Percentiles rank a stretch among this genome's conserved stretches.
Conservation (phyloP, 2,797 vertebrate species). For the Syngnathus acus region DNA sequence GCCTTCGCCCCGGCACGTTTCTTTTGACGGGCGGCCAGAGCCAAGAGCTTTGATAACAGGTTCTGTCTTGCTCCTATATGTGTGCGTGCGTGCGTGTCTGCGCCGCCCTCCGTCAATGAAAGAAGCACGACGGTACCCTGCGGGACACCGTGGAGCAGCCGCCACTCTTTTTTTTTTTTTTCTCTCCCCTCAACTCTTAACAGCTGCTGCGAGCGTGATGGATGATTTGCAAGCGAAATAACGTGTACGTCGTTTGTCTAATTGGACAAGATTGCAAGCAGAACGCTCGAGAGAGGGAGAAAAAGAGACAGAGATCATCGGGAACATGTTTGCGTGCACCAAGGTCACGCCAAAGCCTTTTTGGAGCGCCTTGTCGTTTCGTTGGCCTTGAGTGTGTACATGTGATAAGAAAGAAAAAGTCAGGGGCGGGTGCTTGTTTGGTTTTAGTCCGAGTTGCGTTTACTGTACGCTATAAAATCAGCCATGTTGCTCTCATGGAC, state of each 20-base stretch:
- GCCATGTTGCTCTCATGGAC: neutral
- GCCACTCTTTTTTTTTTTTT: neutral
- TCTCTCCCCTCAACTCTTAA: neutral
- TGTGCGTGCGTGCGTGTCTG: conserved; percentile 25
- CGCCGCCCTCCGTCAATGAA: conserved; percentile 36
- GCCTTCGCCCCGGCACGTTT: conserved; percentile 71
- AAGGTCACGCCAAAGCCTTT: neutral
- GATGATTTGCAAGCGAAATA: conserved; percentile 4
- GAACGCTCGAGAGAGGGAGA: neutral
- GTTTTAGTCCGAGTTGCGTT: too few species aligned
- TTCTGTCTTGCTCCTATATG: conserved; percentile 64
- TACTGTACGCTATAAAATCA: neutral
- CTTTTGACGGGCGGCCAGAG: conserved; percentile 69
- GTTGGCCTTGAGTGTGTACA: too few species aligned
- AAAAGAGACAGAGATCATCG: neutral
- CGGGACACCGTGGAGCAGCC: conserved; percentile 23
- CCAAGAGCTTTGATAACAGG: conserved; percentile 70
- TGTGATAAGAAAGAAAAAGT: too few species aligned
- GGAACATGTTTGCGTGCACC: neutral
- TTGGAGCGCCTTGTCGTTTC: too few species aligned
- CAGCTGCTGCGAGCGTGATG: neutral
- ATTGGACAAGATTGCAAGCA: neutral
- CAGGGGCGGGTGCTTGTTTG: too few species aligned
- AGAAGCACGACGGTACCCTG: conserved; percentile 58
- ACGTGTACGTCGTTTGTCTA: conserved; percentile 4